Evolutionary conservation across 30 jellyfish, hydroid and myxozoan genomes (phyloP).

Genomic region (Rhopilema esculentum): DNA sequence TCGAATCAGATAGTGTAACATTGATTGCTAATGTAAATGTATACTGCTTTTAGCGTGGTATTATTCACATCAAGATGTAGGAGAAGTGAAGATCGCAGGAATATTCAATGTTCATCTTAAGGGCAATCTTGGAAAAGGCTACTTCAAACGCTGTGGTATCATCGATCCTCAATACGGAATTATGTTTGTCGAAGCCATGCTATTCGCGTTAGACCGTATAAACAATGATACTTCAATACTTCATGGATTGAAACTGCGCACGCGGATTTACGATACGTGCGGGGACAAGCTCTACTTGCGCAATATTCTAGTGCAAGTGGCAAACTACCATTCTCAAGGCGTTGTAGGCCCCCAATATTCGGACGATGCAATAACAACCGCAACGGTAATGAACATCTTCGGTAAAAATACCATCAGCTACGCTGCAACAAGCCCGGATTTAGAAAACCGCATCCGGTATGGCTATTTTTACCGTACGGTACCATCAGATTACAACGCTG

Average conservation of each 20-base stretch:
- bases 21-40: neutral
- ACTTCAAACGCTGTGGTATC: slow-evolving; percentile 43
- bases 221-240: slow-evolving; percentile 44
- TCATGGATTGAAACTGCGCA: slow-evolving; percentile 57
- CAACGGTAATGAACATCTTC: slow-evolving; percentile 68
- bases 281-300: slow-evolving; percentile 63
- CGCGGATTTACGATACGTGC: slow-evolving; percentile 68
- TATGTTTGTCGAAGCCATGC: slow-evolving; percentile 86
- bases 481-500: slow-evolving; percentile 67
- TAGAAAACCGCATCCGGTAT: slow-evolving; percentile 56
- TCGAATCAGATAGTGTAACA: neutral
- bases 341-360: slow-evolving; percentile 80
- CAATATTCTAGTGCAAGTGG: slow-evolving; percentile 22
- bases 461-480: slow-evolving; percentile 74
- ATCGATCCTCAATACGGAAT: slow-evolving; percentile 80
- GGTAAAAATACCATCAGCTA: slow-evolving; percentile 68
- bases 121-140: slow-evolving; percentile 19
- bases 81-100: slow-evolving; percentile 54
- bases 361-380: slow-evolving; percentile 69
- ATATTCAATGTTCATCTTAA: slow-evolving; percentile 56
- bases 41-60: neutral
- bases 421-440: slow-evolving; percentile 77
- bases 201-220: slow-evolving; percentile 71
- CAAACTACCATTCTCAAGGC: slow-evolving; percentile 36
- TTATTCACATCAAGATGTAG: neutral